A percentile compares a stretch with the other conserved stretches of the same genome.
These are phyloP conservation scores for Siniperca undulata DNA, from an alignment of 2,797 vertebrate genomes.

Conservation along the genomic window DNA sequence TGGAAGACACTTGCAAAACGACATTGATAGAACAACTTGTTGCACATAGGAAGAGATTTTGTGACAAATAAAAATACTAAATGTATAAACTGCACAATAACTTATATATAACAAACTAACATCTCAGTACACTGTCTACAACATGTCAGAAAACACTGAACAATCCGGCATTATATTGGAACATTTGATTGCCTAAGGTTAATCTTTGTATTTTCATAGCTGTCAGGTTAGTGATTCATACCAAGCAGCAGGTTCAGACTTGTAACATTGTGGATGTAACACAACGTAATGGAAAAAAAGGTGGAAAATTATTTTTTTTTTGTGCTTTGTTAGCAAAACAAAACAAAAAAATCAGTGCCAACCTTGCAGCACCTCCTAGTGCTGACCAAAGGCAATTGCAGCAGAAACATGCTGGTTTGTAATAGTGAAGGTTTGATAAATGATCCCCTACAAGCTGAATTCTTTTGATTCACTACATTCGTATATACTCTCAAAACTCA, in stretches of 20 bases:
- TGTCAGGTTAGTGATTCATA: not conserved
- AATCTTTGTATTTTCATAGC: not conserved
- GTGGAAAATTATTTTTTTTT: not conserved
- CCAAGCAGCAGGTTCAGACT: not conserved
- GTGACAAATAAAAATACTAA: not conserved
- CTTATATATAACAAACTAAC: not conserved
- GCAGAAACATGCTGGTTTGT: not conserved
- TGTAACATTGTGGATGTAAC: not conserved
- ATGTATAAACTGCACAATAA: not conserved
- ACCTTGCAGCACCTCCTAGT: conserved; percentile 24
- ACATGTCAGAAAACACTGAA: not conserved
- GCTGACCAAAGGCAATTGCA: conserved; percentile 5
- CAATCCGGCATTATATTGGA: not conserved
- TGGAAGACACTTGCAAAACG: not conserved
- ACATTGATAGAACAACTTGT: not conserved
- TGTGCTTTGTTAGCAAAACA: not conserved
- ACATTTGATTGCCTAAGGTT: not conserved
- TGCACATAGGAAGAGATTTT: not conserved
- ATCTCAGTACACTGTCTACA: not conserved
- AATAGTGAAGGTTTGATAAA: not conserved
- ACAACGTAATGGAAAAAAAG: not conserved
- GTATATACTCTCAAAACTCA: not conserved
- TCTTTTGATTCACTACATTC: not conserved
- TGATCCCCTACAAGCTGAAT: not conserved
- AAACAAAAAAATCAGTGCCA: not conserved